Evolutionary conservation across 2,797 vertebrate genomes (phyloP), one percentile per base, ranked within the genome.

Genomic region (Megaceryle alcyon): DNA sequence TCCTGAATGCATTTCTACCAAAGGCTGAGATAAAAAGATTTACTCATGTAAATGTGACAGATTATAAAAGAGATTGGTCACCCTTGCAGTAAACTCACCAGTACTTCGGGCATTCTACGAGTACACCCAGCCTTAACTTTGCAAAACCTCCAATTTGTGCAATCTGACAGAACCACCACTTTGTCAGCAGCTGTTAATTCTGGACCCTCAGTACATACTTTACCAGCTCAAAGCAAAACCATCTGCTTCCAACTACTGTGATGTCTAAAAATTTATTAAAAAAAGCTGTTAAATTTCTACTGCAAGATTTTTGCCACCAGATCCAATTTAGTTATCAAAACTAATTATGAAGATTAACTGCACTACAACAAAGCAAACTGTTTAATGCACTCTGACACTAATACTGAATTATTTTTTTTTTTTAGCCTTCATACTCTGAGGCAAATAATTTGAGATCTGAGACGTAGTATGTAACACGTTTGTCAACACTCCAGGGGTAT

Each of bases 381-480:
- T 15, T 86, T 61, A 22, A 49, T 5, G 28, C 37, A 35, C 20
- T 88, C 19, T 21, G 66, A 53, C 26, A 49, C 15, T 7, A n/a
- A 33, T 1, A n/a, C 2, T 20, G 26, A 56, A 2, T 1, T 51
- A 15, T 25, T 18, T 29, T 53, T 10, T 19, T 49, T 63, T 48
- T 88, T 75, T 20, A 78, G 39, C 10, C 26, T 15, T 23, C 37
- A 26, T 12, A 28, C 26, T 46, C 53, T 9, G 21, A 69, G 9
- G 43, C 18, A 86, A 79, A 44, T 3, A 0, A 75, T 48, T 3
- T 13, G 20, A 82, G 57, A 69, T n/a, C 44, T 31, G 28, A 78
- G 22, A 59, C 4, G 20, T 0, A 56, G 12, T 5, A n/a, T 2
- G 1, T 28, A 51, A 65, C n/a, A 48, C 0, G 3, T 11, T 3